These are phyloP conservation scores for Porites evermanni DNA, from an alignment of 92 coral and sea anemone species.

Conservation along the genomic window DNA sequence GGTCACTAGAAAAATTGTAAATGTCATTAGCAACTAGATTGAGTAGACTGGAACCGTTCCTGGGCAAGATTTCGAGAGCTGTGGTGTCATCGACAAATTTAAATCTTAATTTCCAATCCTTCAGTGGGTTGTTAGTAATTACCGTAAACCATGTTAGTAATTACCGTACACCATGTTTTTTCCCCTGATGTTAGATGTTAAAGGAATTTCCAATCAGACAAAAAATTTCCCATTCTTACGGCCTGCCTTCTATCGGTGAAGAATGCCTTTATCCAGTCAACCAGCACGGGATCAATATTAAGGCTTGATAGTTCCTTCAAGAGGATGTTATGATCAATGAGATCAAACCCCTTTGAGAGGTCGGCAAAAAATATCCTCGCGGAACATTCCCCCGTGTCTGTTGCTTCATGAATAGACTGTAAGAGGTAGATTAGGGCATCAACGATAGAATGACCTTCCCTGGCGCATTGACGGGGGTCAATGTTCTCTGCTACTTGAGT, in stretches of 20 bases:
- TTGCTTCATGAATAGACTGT: conserved; percentile 41
- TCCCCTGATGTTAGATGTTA: conserved; percentile 56
- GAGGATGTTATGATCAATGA: conserved; percentile 52
- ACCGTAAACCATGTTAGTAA: conserved; percentile 44
- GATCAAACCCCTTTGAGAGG: conserved; percentile 59
- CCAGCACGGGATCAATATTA: conserved; percentile 26
- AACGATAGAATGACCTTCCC: conserved; percentile 30
- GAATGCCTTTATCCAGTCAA: conserved; percentile 57
- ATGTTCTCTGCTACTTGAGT: conserved; percentile 34
- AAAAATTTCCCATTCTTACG: conserved; percentile 31
- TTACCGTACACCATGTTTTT: conserved; percentile 55
- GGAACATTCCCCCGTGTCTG: conserved; percentile 36
- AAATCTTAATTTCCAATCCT: conserved; percentile 31
- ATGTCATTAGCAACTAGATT: too few species aligned
- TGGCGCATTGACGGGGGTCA: conserved; percentile 49
- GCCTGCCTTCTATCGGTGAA: conserved; percentile 49
- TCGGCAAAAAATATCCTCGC: conserved; percentile 63
- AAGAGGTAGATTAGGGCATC: conserved; percentile 43
- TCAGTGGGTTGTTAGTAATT: conserved; percentile 41
- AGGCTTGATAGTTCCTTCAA: conserved; percentile 22
- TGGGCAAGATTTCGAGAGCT: background rate
- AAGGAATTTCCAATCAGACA: conserved; percentile 46
- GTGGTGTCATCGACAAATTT: conserved; percentile 55
- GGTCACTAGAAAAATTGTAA: too few species aligned
- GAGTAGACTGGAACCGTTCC: too few species aligned